These are phyloP conservation scores for Enteromius thamalakanensis DNA, from an alignment of 2,797 vertebrate genomes.

Conservation along the genomic window DNA sequence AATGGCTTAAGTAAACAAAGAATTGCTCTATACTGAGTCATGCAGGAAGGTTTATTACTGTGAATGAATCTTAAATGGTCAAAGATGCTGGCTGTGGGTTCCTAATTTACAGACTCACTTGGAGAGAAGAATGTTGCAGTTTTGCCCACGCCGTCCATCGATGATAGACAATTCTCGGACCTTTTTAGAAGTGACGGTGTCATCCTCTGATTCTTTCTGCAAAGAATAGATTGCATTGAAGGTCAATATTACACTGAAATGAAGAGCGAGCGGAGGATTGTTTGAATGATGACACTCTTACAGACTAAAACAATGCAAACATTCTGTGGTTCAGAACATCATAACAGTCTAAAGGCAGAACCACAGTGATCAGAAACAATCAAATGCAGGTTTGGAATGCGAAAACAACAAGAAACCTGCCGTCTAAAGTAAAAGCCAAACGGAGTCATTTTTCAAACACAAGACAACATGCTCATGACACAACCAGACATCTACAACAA, in stretches of 20 bases:
- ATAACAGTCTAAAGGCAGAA: background rate
- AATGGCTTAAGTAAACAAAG: conserved; percentile 50
- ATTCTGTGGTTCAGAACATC: background rate
- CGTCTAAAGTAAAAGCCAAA: conserved; percentile 20
- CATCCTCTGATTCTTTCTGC: conserved; percentile 86
- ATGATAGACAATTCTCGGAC: conserved; percentile 94
- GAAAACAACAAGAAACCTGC: conserved; percentile 25
- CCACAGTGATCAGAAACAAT: background rate
- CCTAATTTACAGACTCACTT: conserved; percentile 76
- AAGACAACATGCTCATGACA: conserved; percentile 25
- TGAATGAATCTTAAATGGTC: conserved; percentile 28
- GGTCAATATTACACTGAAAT: background rate
- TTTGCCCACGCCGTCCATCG: conserved; percentile 92
- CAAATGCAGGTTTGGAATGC: background rate
- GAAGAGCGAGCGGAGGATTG: background rate
- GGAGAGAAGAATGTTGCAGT: conserved; percentile 94
- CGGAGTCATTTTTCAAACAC: conserved; percentile 25
- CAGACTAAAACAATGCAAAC: background rate
- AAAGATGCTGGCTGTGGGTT: conserved; percentile 10
- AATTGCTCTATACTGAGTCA: conserved; percentile 56
- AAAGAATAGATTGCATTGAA: conserved; percentile 27
- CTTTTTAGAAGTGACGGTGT: conserved; percentile 82
- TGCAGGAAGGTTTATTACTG: conserved; percentile 24
- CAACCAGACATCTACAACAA: conserved; percentile 7
- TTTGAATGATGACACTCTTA: background rate